phyloP scores from a whole-genome alignment of 2,113 vertebrate genomes.

The Psittacus erithacus region DNA sequence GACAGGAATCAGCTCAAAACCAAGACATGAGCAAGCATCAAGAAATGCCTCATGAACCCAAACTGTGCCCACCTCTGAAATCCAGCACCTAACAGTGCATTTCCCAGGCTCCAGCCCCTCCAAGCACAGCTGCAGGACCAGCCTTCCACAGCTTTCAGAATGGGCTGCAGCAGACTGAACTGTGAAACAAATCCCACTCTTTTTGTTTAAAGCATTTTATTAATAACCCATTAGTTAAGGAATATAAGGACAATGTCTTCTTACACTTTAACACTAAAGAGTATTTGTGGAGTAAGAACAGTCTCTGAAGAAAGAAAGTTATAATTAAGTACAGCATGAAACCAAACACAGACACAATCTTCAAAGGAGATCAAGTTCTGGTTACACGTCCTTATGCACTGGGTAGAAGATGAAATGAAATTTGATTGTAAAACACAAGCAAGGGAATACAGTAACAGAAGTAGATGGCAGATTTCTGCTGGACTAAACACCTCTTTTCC shows the following conservation, averaged over 20 bases:
- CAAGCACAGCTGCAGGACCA: not conserved
- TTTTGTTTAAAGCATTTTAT: constrained; percentile 68
- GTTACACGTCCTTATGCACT: constrained; percentile 65
- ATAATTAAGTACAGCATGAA: constrained; percentile 72
- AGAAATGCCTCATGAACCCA: not conserved
- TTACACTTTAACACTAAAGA: constrained; percentile 77
- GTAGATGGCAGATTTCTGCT: constrained; percentile 60
- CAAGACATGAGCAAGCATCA: not conserved
- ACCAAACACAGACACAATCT: constrained; percentile 70
- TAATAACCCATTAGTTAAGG: constrained; percentile 73
- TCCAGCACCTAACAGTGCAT: not conserved
- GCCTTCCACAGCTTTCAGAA: not conserved
- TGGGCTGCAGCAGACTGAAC: not conserved
- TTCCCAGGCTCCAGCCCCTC: not conserved
- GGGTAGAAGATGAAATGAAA: constrained; percentile 52
- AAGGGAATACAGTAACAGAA: constrained; percentile 58
- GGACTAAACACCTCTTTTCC: constrained; percentile 62
- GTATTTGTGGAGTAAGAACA: constrained; percentile 67
- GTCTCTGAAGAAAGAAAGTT: constrained; percentile 60
- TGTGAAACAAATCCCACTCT: not conserved
- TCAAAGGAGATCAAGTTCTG: constrained; percentile 62
- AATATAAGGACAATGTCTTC: constrained; percentile 74
- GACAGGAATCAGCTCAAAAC: not conserved
- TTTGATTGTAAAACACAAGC: constrained; percentile 55
- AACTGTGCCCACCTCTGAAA: not conserved